phyloP scores from a whole-genome alignment of 1,140 invertebrate species.

The Tetranychus cinnabarinus region DNA sequence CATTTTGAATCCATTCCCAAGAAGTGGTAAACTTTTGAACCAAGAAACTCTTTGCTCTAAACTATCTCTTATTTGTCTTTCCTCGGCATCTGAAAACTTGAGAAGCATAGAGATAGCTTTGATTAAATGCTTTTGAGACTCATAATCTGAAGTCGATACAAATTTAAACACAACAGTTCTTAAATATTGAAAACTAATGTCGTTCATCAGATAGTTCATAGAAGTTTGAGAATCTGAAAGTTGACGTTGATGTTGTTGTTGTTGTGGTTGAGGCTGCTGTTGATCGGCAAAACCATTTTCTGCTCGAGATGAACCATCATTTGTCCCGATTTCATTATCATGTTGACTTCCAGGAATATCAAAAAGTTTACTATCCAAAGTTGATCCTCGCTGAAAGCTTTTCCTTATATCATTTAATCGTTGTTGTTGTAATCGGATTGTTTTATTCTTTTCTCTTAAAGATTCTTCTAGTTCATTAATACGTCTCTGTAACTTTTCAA shows the following conservation, averaged over 20 bases:
- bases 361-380: neutral
- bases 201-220: neutral
- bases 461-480: neutral
- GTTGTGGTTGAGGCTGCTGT: neutral
- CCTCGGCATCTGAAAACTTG: neutral
- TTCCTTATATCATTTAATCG: neutral
- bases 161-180: neutral
- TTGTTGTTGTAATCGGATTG: neutral
- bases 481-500: neutral
- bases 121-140: neutral
- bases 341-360: neutral
- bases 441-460: neutral
- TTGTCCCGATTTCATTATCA: neutral
- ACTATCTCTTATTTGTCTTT: neutral
- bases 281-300: neutral
- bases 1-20: neutral
- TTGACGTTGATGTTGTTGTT: neutral
- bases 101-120: neutral
- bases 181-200: neutral
- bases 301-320: neutral
- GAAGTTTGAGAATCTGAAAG: too few relatives aligned
- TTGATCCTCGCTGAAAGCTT: neutral
- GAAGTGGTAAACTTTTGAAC: neutral
- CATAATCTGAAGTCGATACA: neutral
- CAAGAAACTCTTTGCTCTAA: neutral